phyloP scores from a whole-genome alignment of 2,113 vertebrate species.

The Catharus minimus region DNA sequence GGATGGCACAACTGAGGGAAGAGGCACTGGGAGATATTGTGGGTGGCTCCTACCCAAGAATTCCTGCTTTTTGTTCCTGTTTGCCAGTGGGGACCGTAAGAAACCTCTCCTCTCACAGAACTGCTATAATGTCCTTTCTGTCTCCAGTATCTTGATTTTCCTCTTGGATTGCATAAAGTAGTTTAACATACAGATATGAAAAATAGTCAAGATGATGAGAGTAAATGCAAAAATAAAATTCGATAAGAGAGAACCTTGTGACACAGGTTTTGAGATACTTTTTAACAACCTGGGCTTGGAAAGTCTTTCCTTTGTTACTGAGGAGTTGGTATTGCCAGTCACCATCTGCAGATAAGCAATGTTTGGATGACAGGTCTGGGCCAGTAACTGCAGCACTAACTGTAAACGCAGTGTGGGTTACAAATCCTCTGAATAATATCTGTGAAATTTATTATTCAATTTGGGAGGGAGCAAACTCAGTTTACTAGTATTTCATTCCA shows the following conservation, averaged over 20 bases:
- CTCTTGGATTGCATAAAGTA: not conserved
- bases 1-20: not conserved
- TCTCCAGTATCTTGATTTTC: not conserved
- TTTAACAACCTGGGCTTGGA: not conserved
- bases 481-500: not conserved
- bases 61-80: not conserved
- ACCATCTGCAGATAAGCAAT: not conserved
- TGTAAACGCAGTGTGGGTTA: not conserved
- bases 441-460: not conserved
- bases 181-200: not conserved
- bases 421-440: not conserved
- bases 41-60: fast-evolving
- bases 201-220: not conserved
- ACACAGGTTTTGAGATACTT: not conserved
- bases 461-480: not conserved
- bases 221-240: not conserved
- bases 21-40: not conserved
- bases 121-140: not conserved
- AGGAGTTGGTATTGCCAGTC: not conserved
- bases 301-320: not conserved
- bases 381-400: not conserved
- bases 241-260: not conserved
- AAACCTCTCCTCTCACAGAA: not conserved
- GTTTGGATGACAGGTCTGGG: not conserved
- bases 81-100: fast-evolving